phyloP scores from a whole-genome alignment of 2,888 invertebrate species.

The Hanleya hanleyi region DNA sequence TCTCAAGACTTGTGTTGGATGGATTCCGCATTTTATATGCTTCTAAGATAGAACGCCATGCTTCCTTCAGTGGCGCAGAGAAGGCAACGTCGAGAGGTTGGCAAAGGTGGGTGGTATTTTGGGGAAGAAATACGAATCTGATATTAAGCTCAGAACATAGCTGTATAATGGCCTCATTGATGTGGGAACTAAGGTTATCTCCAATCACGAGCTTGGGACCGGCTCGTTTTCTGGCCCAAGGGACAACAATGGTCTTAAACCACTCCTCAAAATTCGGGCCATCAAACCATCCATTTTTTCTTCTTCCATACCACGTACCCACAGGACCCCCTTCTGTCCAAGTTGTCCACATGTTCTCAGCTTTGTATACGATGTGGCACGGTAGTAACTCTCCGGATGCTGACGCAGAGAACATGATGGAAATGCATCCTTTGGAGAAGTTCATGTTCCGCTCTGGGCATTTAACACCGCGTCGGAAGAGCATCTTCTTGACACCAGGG shows the following conservation, averaged over 20 bases:
- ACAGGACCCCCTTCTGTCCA: slow-evolving; percentile 72
- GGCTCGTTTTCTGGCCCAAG: slow-evolving; percentile 44
- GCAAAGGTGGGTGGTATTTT: too few relatives aligned
- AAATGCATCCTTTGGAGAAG: slow-evolving; percentile 58
- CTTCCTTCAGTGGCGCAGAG: too few relatives aligned
- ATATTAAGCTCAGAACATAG: too few relatives aligned
- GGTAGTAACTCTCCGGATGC: slow-evolving; percentile 70
- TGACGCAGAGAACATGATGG: slow-evolving; percentile 69
- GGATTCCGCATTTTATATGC: too few relatives aligned
- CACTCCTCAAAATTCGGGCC: slow-evolving; percentile 57
- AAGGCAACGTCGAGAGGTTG: too few relatives aligned
- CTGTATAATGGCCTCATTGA: too few relatives aligned
- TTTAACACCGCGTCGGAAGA: slow-evolving; percentile 17
- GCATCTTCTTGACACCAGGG: slow-evolving; percentile 58
- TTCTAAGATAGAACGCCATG: too few relatives aligned
- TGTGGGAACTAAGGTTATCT: too few relatives aligned
- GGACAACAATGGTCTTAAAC: slow-evolving; percentile 50
- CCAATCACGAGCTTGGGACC: slow-evolving; percentile 70
- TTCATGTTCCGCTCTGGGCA: slow-evolving; percentile 68
- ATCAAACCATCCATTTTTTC: slow-evolving; percentile 67
- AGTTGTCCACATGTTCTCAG: slow-evolving; percentile 65
- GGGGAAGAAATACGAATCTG: too few relatives aligned
- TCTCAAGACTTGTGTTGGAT: too few relatives aligned
- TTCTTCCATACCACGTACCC: slow-evolving; percentile 67
- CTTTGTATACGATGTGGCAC: slow-evolving; percentile 73